A percentile compares a stretch with the other conserved stretches of the same genome.
These are phyloP conservation scores for Danio tinwini DNA, from an alignment of 2,797 vertebrate genomes.

Conservation along the genomic window DNA sequence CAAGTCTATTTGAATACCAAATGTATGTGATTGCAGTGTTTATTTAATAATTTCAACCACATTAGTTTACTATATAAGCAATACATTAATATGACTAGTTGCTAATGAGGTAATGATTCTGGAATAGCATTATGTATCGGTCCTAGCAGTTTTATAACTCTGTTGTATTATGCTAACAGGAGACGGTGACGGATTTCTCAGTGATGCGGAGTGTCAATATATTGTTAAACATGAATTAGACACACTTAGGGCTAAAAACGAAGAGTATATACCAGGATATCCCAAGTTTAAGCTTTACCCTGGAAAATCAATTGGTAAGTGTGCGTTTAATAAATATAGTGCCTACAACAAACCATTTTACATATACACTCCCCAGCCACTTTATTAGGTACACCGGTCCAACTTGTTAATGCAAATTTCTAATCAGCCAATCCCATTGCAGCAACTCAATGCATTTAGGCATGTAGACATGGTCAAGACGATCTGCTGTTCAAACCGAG, in stretches of 20 bases:
- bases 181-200: constrained; percentile 90
- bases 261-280: constrained; percentile 91
- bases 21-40: not conserved
- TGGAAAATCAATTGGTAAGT: constrained; percentile 90
- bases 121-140: not conserved
- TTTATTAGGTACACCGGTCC: no score
- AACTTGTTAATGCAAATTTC: no score
- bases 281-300: constrained; percentile 90
- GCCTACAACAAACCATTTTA: not conserved
- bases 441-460: no score
- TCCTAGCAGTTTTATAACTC: not conserved
- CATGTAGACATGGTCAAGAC: no score
- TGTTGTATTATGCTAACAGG: constrained; percentile 70
- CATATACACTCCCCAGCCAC: no score
- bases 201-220: constrained; percentile 92
- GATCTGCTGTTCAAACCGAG: no score
- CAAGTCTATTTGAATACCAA: not conserved
- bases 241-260: constrained; percentile 90
- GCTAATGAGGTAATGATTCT: not conserved
- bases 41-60: not conserved
- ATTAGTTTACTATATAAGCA: not conserved
- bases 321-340: not conserved
- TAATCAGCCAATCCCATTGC: no score
- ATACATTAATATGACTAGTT: not conserved
- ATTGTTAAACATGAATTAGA: constrained; percentile 96